Base-by-base conservation (phyloP, 2,888 invertebrate species). In the Caenorhabditis afra region DNA sequence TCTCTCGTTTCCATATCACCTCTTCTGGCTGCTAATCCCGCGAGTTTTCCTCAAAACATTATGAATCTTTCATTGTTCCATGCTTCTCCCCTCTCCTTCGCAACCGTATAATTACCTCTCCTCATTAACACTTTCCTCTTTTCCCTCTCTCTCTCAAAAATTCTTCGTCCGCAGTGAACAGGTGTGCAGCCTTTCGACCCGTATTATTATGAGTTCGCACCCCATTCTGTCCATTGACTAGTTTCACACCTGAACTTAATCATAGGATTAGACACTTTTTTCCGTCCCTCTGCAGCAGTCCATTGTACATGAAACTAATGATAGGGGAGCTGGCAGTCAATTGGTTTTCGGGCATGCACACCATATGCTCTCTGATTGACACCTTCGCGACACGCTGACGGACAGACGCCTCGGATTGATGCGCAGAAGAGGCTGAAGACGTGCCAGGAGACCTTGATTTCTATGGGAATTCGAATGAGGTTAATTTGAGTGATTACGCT, bases 131-230 rank as follows among this genome's bases (percentile, higher is more conserved):
- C 59, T 45, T 52, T 65, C 53, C 64, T 44, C 41, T 50, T 8
- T 11, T 52, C 20, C 53, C n/a, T 29, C 29, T 29, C 29, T 29
- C 29, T 29, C 20, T 37, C 50, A 57, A 49, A 57, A 62, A 41
- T 59, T 23, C 57, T 4, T 41, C 45, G 20, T 7, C 18, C 16
- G 37, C 29, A 10, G 49, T 35, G 59, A 70, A 61, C 66, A 67
- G 66, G 66, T 67, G 66, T 45, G 55, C 49, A 52, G 23, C 53
- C 68, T 50, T 50, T 45, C 49, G 59, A n/a, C 50, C 65, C 61
- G 61, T 75, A 75, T 75, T 75, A 75, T 75, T 75, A 75, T 75
- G 47, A 75, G 61, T 75, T 75, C 49, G 45, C 74, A 67, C 74
- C 74, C 66, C 74, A 75, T 75, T 66, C 66, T 18, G 20, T 39